phyloP scores from a whole-genome alignment of 1,140 invertebrate species.

The Drosophila tsacasi region DNA sequence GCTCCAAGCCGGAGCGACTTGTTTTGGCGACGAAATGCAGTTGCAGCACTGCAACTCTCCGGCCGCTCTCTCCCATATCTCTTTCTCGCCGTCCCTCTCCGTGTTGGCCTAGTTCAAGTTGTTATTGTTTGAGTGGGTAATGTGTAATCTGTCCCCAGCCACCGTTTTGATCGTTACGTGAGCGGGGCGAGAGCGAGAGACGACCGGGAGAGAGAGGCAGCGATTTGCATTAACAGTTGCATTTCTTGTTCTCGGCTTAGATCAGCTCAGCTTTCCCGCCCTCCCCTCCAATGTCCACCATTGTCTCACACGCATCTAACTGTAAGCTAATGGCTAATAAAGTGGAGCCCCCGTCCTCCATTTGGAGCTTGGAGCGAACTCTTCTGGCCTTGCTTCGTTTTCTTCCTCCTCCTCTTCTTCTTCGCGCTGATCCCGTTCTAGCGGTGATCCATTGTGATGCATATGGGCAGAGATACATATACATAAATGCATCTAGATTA shows the following conservation, averaged over 20 bases:
- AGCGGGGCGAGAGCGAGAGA: slow-evolving; percentile 1
- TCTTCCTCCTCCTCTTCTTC: slow-evolving; percentile 2
- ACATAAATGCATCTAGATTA: slow-evolving; percentile 23
- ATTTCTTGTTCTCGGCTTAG: slow-evolving; percentile 73
- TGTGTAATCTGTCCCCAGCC: slow-evolving; percentile 59
- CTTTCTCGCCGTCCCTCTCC: background rate
- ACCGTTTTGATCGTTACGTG: slow-evolving; percentile 50
- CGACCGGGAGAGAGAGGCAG: slow-evolving; percentile 7
- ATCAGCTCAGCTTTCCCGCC: slow-evolving; percentile 8
- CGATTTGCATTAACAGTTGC: slow-evolving; percentile 82
- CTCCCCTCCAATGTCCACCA: slow-evolving; percentile 29
- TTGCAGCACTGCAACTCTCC: slow-evolving; percentile 13
- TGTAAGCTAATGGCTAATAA: slow-evolving; percentile 79
- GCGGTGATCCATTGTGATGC: slow-evolving; percentile 72
- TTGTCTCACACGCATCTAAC: slow-evolving; percentile 72
- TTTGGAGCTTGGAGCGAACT: slow-evolving; percentile 1
- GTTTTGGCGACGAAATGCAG: slow-evolving; percentile 67
- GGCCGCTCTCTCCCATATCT: slow-evolving; percentile 12
- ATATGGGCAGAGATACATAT: slow-evolving; percentile 10
- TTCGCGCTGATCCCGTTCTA: slow-evolving; percentile 43
- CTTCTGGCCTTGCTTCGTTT: slow-evolving; percentile 26
- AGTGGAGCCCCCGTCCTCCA: slow-evolving; percentile 36
- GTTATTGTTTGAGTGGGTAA: slow-evolving; percentile 56
- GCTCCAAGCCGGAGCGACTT: slow-evolving; percentile 60
- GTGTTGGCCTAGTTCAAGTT: slow-evolving; percentile 52